Evolutionary conservation across 2,888 invertebrate species (phyloP), one percentile per base, ranked within the genome.

Genomic region (Myopa tessellatipennis): DNA sequence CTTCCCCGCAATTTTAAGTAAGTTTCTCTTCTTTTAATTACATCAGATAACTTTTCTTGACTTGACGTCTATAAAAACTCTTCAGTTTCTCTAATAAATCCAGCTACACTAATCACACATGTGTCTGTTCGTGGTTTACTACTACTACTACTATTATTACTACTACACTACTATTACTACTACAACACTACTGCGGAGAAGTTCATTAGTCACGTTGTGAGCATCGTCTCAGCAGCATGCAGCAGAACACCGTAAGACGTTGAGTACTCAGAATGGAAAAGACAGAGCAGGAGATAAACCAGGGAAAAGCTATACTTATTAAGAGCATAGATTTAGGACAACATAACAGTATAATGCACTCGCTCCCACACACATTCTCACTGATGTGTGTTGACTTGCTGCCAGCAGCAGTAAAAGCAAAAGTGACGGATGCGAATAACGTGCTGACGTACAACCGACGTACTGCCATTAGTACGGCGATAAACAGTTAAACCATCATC

Each of bases 161-260:
- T 45, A 45, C 45, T 6, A 45, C 45, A 45, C 45, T 6, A 45
- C 45, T 1, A 45, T 45, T 10, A 45, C 45, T 8, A 10, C 45
- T 45, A 45, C 45, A 10, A 45, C 45, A 45, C 45, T 45, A 26
- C 26, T 61, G 34, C 14, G 4, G 26, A 61, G 61, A 61, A 61
- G 34, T 26, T 61, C 61, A 61, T 61, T 61, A 61, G 61, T 61
- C 61, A 61, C 61, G 61, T 26, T 26, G 34, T 61, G 6, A 26
- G 26, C 61, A 26, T 26, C 61, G 26, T 61, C 7, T 61, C 61
- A 26, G 1, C 61, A 60, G 60, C 14, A 61, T 18, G 4, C 16
- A 58, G 14, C 18, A 18, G 58, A 58, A 6, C 58, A 58, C 3
- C 58, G n/a, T 58, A 18, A 12, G 58, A 58, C 58, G 58, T 16